A percentile compares a stretch with the other conserved stretches of the same genome.
These are phyloP conservation scores for Nycticebus coucang DNA, from an alignment of 2,113 vertebrate genomes.

Conservation along the genomic window DNA sequence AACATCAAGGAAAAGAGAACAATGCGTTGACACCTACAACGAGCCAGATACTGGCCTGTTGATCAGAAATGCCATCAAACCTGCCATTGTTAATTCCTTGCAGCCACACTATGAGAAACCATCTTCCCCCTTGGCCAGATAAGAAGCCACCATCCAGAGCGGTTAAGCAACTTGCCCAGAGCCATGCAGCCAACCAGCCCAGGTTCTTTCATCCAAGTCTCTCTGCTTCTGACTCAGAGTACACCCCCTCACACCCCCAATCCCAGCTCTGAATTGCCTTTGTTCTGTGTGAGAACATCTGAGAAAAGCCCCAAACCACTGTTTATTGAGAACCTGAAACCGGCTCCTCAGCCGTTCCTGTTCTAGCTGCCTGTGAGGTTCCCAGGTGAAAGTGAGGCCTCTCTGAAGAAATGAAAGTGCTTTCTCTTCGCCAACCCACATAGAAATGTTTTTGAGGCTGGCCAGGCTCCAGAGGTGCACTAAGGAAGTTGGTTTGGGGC, in stretches of 20 bases:
- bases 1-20: neutral
- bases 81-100: neutral
- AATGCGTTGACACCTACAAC: neutral
- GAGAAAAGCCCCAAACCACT: neutral
- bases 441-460: neutral
- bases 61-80: neutral
- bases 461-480: constrained; percentile 25
- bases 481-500: constrained; percentile 29
- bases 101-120: neutral
- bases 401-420: neutral
- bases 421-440: neutral
- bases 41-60: neutral
- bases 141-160: neutral
- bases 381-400: constrained; percentile 38
- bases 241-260: neutral
- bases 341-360: neutral
- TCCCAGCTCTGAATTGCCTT: neutral
- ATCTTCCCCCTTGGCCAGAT: neutral
- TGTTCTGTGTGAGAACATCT: constrained; percentile 8
- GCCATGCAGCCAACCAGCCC: neutral
- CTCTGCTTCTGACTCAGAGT: neutral
- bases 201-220: neutral
- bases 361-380: neutral
- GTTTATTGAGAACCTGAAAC: constrained; percentile 9
- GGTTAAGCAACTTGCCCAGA: neutral